phyloP scores from a whole-genome alignment of 2,113 vertebrate species.

The Phalacrocorax brasilianus region DNA sequence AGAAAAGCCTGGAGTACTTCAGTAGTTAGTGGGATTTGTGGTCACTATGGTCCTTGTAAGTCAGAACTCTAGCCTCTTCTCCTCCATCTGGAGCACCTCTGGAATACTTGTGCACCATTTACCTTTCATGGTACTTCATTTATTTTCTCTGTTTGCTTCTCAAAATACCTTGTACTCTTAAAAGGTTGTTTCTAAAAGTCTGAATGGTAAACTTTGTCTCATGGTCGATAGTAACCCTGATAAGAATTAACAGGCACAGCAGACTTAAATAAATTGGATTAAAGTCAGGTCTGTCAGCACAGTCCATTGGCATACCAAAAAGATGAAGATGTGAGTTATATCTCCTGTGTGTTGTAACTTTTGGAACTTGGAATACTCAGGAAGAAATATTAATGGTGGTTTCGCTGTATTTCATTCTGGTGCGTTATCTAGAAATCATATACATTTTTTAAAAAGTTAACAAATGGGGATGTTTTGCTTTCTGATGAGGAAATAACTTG shows the following conservation, averaged over 20 bases:
- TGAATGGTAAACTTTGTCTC: not conserved
- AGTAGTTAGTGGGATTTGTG: not conserved
- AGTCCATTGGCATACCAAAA: not conserved
- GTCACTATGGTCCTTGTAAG: not conserved
- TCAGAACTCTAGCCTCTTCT: not conserved
- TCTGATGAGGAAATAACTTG: not conserved
- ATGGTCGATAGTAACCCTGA: not conserved
- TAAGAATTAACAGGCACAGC: not conserved
- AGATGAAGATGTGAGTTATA: not conserved
- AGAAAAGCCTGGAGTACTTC: not conserved
- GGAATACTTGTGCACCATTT: not conserved
- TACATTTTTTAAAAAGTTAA: not conserved
- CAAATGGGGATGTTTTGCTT: not conserved
- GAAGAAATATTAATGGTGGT: not conserved
- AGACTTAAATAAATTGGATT: not conserved
- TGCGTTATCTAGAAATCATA: not conserved
- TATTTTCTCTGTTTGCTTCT: not conserved
- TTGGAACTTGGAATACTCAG: not conserved
- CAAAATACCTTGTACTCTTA: not conserved
- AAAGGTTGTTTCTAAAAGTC: not conserved
- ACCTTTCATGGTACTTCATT: not conserved
- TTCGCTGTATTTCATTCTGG: not conserved
- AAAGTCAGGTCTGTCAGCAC: not conserved
- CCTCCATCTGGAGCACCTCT: not conserved
- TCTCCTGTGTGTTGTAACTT: not conserved